Evolutionary conservation across 2,888 invertebrate genomes (phyloP).

Genomic region (Polydrusus tereticollis): DNA sequence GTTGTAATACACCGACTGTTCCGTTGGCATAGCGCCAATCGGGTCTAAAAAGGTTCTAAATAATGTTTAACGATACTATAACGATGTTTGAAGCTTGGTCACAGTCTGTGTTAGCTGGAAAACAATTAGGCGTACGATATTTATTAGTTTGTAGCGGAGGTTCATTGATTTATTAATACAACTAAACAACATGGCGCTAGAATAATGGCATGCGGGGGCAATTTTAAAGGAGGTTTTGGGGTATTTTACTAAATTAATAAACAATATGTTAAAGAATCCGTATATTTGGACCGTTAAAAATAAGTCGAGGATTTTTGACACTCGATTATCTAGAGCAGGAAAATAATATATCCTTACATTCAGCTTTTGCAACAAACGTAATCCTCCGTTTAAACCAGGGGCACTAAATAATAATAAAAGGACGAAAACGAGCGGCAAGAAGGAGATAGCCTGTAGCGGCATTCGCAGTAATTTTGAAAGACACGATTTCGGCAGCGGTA

Average conservation of each 20-base stretch:
- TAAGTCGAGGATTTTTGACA: too few species aligned
- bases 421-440: conserved; percentile 11
- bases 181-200: too few species aligned
- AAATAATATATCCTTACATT: neutral
- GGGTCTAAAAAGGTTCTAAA: conserved; percentile 24
- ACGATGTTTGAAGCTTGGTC: conserved; percentile 31
- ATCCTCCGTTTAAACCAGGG: conserved; percentile 13
- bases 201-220: too few species aligned
- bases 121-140: conserved; percentile 37
- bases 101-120: conserved; percentile 33
- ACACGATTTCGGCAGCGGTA: conserved; percentile 8
- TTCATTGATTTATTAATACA: neutral
- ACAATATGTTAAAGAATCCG: too few species aligned
- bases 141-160: conserved; percentile 9
- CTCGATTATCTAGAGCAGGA: too few species aligned
- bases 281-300: too few species aligned
- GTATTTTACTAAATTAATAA: too few species aligned
- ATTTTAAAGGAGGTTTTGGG: too few species aligned
- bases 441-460: conserved; percentile 21
- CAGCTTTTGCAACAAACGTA: neutral
- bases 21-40: conserved; percentile 25
- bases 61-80: conserved; percentile 12
- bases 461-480: conserved; percentile 32
- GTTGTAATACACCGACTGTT: neutral
- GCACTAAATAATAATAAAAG: conserved; percentile 24